Conservation (phyloP, 2,797 vertebrate genomes). For the Chelonia mydas region DNA sequence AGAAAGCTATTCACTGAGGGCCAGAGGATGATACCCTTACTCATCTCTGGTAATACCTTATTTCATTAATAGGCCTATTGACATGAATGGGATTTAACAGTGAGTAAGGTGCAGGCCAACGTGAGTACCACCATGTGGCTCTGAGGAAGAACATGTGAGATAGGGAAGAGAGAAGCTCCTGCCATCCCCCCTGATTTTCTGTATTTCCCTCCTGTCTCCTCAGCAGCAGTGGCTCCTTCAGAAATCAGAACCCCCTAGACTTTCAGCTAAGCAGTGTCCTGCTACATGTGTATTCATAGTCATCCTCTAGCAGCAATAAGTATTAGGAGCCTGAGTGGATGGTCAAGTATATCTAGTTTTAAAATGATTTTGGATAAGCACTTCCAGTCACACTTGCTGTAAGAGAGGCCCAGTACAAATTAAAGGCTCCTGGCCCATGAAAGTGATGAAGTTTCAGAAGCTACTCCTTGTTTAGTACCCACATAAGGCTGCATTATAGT, state of each 20-base stretch:
- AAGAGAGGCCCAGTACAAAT: fast-evolving
- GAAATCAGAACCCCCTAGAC: neutral
- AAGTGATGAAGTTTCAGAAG: fast-evolving
- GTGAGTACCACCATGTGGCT: fast-evolving
- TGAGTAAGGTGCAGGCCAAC: fast-evolving
- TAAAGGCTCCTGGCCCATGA: neutral
- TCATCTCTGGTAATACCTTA: neutral
- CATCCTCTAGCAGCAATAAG: neutral
- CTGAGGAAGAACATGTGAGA: neutral
- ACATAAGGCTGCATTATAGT: neutral
- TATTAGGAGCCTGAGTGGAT: neutral
- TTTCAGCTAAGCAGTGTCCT: neutral
- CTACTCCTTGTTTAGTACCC: neutral
- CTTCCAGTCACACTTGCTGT: neutral
- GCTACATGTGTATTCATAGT: fast-evolving
- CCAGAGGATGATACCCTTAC: neutral
- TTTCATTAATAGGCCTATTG: neutral
- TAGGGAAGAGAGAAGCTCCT: neutral
- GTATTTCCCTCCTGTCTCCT: fast-evolving
- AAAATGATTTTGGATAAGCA: fast-evolving
- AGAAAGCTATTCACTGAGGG: neutral
- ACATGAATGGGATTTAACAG: neutral
- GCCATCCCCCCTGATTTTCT: neutral
- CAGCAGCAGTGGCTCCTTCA: neutral
- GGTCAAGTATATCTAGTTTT: fast-evolving